These are phyloP conservation scores for Tragelaphus imberbis DNA, from an alignment of 2,113 vertebrate genomes.

Conservation along the genomic window DNA sequence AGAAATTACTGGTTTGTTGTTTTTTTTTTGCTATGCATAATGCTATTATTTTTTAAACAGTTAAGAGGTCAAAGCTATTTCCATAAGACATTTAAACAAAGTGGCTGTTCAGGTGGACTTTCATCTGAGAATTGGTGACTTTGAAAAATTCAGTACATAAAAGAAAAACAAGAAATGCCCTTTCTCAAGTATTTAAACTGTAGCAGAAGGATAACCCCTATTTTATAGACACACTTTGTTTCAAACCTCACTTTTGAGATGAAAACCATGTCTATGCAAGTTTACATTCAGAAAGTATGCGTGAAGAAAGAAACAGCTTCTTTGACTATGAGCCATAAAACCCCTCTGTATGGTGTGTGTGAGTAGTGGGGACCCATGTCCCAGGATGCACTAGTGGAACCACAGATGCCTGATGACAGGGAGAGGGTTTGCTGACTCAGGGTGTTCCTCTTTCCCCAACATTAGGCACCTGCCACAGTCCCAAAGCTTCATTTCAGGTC, in stretches of 20 bases:
- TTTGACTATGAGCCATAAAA: neutral
- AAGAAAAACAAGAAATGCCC: neutral
- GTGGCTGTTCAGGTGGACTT: neutral
- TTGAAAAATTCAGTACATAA: neutral
- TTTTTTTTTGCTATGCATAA: neutral
- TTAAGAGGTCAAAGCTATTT: constrained; percentile 10
- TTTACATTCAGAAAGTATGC: neutral
- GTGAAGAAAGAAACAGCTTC: neutral
- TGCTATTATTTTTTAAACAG: constrained; percentile 8
- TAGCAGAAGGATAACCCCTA: neutral
- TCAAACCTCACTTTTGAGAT: neutral
- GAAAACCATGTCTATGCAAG: neutral
- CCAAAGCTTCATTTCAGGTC: neutral
- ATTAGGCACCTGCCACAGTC: neutral
- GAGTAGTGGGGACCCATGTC: neutral
- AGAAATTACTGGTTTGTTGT: neutral
- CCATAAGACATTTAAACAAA: constrained; percentile 17
- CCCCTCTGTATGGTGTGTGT: neutral
- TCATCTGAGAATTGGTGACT: neutral
- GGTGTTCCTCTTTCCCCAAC: neutral
- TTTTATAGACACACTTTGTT: neutral
- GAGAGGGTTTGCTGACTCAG: neutral
- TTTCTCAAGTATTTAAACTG: neutral
- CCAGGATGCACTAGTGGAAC: neutral
- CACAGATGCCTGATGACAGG: neutral